Evolutionary conservation across 2,113 vertebrate species (phyloP).

Genomic region (Neolamprologus kungweensis): DNA sequence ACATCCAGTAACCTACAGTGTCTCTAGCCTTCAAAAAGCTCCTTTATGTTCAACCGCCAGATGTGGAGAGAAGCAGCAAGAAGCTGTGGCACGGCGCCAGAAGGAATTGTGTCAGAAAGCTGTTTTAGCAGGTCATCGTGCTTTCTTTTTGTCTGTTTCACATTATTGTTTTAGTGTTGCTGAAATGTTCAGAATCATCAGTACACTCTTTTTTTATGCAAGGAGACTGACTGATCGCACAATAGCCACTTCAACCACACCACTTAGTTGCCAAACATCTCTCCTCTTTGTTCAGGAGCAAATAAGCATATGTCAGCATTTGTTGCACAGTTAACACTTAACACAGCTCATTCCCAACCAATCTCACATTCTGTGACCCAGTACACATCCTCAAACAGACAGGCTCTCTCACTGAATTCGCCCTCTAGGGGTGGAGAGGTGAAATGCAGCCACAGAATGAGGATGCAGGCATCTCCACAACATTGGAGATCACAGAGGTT

Average conservation of each 20-base stretch:
- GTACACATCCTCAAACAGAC: background rate
- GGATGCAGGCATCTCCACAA: background rate
- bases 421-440: slow-evolving; percentile 27
- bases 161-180: background rate
- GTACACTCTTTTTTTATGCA: background rate
- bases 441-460: background rate
- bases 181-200: background rate
- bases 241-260: background rate
- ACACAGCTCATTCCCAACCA: background rate
- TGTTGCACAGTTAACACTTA: background rate
- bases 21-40: slow-evolving; percentile 50
- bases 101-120: slow-evolving; percentile 33
- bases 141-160: background rate
- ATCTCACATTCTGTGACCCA: background rate
- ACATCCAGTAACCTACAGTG: slow-evolving; percentile 52
- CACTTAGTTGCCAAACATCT: background rate
- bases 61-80: slow-evolving; percentile 39
- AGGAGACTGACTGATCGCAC: background rate
- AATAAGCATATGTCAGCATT: background rate
- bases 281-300: background rate
- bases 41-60: slow-evolving; percentile 48
- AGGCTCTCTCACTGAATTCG: background rate
- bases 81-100: slow-evolving; percentile 43
- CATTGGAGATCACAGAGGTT: background rate
- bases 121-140: slow-evolving; percentile 22